Evolutionary conservation across 2,888 invertebrate genomes (phyloP).

Genomic region (Euphydryas editha): DNA sequence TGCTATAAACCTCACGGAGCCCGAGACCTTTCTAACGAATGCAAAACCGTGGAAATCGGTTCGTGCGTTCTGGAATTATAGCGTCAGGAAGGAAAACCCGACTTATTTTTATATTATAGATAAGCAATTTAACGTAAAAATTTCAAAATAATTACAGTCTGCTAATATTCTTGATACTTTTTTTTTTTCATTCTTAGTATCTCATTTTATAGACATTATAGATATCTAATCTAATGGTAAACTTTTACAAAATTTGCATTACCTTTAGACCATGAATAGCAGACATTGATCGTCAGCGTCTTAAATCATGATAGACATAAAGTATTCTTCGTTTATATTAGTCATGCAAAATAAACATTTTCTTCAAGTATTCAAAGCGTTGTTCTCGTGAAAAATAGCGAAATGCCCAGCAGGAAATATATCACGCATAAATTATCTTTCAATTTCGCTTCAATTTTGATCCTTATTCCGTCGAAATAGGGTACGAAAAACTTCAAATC

Average conservation of each 20-base stretch:
- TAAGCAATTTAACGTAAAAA: no score
- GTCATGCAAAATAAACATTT: constrained; percentile 21
- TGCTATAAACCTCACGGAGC: no score
- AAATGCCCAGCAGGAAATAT: constrained; percentile 52
- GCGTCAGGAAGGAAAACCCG: no score
- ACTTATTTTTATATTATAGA: no score
- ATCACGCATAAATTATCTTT: constrained; percentile 24
- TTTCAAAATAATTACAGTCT: no score
- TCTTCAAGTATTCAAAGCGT: constrained; percentile 59
- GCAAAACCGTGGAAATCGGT: no score
- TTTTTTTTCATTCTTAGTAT: no score
- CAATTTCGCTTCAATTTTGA: constrained; percentile 29
- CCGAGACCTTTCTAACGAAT: no score
- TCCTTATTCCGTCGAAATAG: constrained; percentile 39
- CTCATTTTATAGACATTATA: no score
- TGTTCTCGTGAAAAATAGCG: constrained; percentile 68
- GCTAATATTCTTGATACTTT: no score
- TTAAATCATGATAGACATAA: not conserved
- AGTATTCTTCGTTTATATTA: not conserved
- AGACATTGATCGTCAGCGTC: not conserved
- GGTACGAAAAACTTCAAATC: constrained; percentile 20
- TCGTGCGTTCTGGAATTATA: no score
- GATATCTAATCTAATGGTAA: not conserved
- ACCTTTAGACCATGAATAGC: not conserved
- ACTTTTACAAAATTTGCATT: not conserved